These are phyloP conservation scores for Acridotheres tristis DNA, from an alignment of 2,797 vertebrate species.

Conservation along the genomic window DNA sequence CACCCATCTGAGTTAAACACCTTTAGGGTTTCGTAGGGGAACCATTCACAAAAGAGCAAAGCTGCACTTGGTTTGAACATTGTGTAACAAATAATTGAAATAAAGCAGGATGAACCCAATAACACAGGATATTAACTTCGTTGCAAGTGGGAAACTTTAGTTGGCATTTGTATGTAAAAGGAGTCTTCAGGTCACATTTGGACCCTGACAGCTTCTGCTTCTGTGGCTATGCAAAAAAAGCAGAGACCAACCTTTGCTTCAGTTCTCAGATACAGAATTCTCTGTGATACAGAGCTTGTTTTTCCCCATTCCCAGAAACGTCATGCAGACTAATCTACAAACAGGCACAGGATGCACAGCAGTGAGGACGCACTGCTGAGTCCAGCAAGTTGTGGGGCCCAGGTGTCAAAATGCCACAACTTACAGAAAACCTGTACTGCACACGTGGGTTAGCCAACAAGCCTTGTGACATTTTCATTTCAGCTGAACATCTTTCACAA, in stretches of 20 bases:
- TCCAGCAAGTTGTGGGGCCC: neutral
- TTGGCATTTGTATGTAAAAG: neutral
- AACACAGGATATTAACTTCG: neutral
- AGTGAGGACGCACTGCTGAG: neutral
- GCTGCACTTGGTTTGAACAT: neutral
- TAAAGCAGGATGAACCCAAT: neutral
- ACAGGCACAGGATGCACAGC: neutral
- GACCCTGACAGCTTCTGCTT: neutral
- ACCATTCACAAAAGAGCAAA: slow-evolving; percentile 3
- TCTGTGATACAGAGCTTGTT: neutral
- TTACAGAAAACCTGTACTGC: neutral
- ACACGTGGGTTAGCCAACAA: neutral
- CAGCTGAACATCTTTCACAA: neutral
- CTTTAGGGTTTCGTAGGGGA: neutral
- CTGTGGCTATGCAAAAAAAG: neutral
- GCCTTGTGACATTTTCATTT: fast-evolving
- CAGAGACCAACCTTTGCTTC: neutral
- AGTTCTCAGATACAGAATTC: neutral
- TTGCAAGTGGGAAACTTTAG: neutral
- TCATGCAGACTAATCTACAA: neutral
- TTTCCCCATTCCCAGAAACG: neutral
- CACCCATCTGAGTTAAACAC: neutral
- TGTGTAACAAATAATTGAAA: neutral
- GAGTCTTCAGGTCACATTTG: neutral
- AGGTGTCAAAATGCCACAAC: neutral